Base-by-base conservation (phyloP, 2,797 vertebrate genomes). In the Enteromius anoplus region DNA sequence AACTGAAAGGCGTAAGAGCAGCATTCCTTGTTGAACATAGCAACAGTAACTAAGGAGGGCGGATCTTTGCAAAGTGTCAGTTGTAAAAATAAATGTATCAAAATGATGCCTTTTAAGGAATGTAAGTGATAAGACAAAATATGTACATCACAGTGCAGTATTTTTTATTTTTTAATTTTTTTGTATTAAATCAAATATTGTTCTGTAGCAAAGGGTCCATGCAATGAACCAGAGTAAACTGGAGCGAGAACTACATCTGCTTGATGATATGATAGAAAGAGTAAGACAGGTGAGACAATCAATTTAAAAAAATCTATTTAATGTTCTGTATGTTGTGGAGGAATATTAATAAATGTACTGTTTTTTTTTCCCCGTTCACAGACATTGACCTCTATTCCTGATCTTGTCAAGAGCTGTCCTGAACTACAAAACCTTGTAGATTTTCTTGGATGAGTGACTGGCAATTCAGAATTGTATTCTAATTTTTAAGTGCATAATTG, bases 151-250 rank as follows among this genome's bases (percentile, higher is more conserved):
- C 7, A 53, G 29, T 72, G 29, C 66, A 23, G 29, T 32, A 3
- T 75, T 40, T 29, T 37, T 75, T 3, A 9, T 2, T 40, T 42
- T 42, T 42, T 10, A 10, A 10, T 2, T 42, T 3, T 45, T 45
- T 45, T 12, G 42, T 23, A 10, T n/a, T 26, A 32, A 45, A 17
- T 64, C 26, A 12, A 58, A 29, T 19, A 5, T 88, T 34, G 17
- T 7, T 88, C 47, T 89, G 3, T 90, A 96, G 95, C 92, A 94
- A 94, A 81, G 89, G 23, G 92, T 96, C 66, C 92, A 94, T 53
- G 87, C 93, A 75, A 88, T 84, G 85, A 96, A 95, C 89, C 92
- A 94, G 88, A 90, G 89, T 83, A 95, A 94, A 85, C 88, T 89
- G 80, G 93, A 95, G 85, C 92, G 90, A 2, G 94, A 96, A 87